A percentile compares a stretch with the other conserved stretches of the same genome.
phyloP scores from a whole-genome alignment of 2,113 vertebrate species.

The Daphoenositta chrysoptera region DNA sequence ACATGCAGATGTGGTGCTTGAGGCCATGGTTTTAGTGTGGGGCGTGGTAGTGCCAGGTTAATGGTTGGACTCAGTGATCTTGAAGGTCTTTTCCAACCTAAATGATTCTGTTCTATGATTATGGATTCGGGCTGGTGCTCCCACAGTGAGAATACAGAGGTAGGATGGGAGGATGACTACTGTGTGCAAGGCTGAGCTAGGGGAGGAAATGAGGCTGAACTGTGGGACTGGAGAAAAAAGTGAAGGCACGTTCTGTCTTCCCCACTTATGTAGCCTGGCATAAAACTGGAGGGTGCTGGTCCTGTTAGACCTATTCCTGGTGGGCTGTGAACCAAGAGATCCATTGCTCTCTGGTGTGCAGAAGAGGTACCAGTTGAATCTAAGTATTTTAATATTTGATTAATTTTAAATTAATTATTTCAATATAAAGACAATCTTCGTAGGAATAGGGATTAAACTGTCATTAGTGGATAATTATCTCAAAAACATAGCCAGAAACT shows the following conservation, averaged over 20 bases:
- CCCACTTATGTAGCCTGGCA: fast-evolving
- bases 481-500: background rate
- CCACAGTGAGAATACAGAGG: background rate
- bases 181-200: background rate
- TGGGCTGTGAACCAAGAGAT: background rate
- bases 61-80: fast-evolving
- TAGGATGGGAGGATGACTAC: background rate
- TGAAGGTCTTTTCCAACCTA: background rate
- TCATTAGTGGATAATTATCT: background rate
- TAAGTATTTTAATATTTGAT: background rate
- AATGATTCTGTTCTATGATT: background rate
- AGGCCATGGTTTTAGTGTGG: background rate
- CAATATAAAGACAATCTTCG: background rate
- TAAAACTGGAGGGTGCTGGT: background rate
- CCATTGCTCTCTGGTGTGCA: background rate
- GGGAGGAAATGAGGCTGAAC: background rate
- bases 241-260: background rate
- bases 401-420: background rate
- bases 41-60: background rate
- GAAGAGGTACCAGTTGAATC: background rate
- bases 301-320: background rate
- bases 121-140: background rate
- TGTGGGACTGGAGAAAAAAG: background rate
- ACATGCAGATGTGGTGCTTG: fast-evolving
- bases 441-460: background rate